These are phyloP conservation scores for Hirtodrosophila cameraria DNA, from an alignment of 2,888 invertebrate species.

Conservation along the genomic window DNA sequence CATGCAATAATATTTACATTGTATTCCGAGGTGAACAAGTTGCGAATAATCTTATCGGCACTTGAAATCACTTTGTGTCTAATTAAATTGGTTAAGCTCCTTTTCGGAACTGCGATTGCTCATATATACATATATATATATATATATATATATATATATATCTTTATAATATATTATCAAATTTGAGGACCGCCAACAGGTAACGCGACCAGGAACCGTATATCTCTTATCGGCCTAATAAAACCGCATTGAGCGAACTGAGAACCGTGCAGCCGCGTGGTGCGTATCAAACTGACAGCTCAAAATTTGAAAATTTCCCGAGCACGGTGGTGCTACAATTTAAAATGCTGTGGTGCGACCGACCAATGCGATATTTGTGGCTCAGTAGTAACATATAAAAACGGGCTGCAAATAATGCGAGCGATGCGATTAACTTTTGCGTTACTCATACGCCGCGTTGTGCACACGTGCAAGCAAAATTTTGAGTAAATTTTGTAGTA, in stretches of 20 bases:
- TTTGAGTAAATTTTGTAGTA: too few relatives aligned
- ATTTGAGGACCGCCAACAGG: not conserved
- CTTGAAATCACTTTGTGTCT: constrained; percentile 21
- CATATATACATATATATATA: too few relatives aligned
- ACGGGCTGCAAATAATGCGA: constrained; percentile 20
- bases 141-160: too few relatives aligned
- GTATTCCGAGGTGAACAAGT: constrained; percentile 14
- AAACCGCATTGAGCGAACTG: constrained; percentile 2
- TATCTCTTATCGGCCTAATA: too few relatives aligned
- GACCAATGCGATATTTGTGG: constrained; percentile 43
- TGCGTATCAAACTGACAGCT: constrained; percentile 62
- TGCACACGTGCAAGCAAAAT: constrained; percentile 33
- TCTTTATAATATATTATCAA: not conserved
- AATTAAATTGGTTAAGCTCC: constrained; percentile 36
- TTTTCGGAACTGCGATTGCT: not conserved
- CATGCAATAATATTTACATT: constrained; percentile 49
- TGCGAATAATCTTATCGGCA: constrained; percentile 36
- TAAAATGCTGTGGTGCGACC: not conserved
- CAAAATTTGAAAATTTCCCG: constrained; percentile 36
- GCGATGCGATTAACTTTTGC: not conserved
- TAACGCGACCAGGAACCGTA: constrained; percentile 1
- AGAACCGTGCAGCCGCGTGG: constrained; percentile 60
- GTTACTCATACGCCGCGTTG: constrained; percentile 39
- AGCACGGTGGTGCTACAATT: constrained; percentile 8
- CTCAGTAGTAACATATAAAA: not conserved